Base-by-base conservation (phyloP, 2,797 vertebrate species). In the Pelobates cultripes region DNA sequence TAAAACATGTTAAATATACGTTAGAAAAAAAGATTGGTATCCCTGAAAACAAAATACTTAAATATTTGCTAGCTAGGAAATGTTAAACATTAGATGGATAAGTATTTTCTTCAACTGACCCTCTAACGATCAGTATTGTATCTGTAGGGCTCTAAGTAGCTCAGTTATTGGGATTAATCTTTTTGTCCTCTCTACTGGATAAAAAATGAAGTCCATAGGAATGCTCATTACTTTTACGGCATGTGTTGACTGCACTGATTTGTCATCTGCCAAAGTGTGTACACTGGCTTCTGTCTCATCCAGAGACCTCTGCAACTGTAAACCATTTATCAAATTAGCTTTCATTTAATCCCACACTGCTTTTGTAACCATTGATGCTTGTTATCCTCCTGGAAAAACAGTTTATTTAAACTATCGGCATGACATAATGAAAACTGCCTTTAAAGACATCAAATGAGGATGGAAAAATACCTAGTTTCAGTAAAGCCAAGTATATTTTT, bases 171-270 rank as follows among this genome's bases (percentile, higher is more conserved):
- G 89, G 86, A 88, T 91, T 88, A 86, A 88, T 87, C 89, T 88
- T 88, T 87, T 90, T 89, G 78, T 85, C 81, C 83, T 88, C 83
- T 84, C 73, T 28, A 84, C 77, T 81, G 85, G 85, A 89, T 93
- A 91, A 94, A 93, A 94, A 94, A 95, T 94, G 91, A 93, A 92
- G 91, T 92, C 89, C 89, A 89, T 92, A 93, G 87, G 90, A 93
- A 90, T 91, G 92, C 91, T 93, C 93, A 90, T 94, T 93, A 93
- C 90, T 86, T 90, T 90, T 86, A 88, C 53, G 82, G 87, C 89
- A 88, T 91, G 90, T 91, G 92, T 91, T 92, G 91, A 93, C 91
- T 90, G 85, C 83, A 86, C 88, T 88, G 88, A 94, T 93, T 92
- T 91, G 92, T 94, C 93, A 93, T 88, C 89, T 93, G 93, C 92